Evolutionary conservation across 2,113 vertebrate species (phyloP), one percentile per base, ranked within the genome.

Genomic region (Ondatra zibethicus): DNA sequence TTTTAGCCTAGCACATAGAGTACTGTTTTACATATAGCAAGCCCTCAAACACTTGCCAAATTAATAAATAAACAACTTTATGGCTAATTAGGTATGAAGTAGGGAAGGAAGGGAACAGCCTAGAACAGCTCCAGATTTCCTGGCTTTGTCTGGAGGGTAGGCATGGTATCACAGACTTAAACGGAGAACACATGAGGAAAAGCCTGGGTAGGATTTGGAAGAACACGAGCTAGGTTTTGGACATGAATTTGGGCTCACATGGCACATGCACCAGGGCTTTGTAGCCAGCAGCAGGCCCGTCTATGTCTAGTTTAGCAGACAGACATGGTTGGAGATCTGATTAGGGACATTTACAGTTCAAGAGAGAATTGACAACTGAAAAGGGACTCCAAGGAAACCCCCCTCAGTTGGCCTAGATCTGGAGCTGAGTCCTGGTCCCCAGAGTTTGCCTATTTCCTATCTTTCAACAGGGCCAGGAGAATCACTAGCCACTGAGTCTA

Each of bases 21-120:
- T 47, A 55, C 52, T 45, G 11, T 3, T 95, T 91, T 73, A 42
- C 23, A 27, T 33, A n/a, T 12, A 39, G 39, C 33, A 84, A 89
- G 45, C 31, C 55, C 65, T 70, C 86, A 84, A 81, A 65, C 50
- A 84, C 47, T 91, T 55, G 45, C 66, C 93, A 93, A 65, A 94
- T 55, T 91, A 50, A 95, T 63, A n/a, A 86, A 29, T 85, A 27
- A 84, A 84, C 52, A 63, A 88, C 50, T 73, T 47, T 76, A 50
- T n/a, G 33, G 33, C 21, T 93, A 70, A 92, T 12, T 42, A 84
- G 84, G n/a, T 36, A 70, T 55, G 27, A 78, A 78, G 5, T 27
- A 21, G 21, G 10, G 42, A 33, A 89, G n/a, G 70, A 88, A 93
- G 68, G 52, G 84, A 93, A 50, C 50, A 50, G 36, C 31, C 78